Percentiles rank a stretch among this genome's conserved stretches.
phyloP scores from a whole-genome alignment of 1,140 invertebrate genomes.

The Drosophila virilis region DNA sequence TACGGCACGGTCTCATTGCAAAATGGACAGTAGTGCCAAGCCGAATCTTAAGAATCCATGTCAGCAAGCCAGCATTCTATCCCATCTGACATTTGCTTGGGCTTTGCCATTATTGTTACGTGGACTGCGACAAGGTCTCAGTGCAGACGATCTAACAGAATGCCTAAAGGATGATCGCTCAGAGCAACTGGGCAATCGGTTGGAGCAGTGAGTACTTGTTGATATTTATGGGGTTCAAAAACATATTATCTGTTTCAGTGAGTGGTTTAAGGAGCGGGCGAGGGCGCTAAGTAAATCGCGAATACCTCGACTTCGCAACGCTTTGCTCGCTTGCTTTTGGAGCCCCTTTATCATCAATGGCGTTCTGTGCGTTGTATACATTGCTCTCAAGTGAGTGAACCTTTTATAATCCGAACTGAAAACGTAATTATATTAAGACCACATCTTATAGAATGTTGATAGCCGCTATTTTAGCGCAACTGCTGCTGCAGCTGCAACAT shows the following conservation, averaged over 20 bases:
- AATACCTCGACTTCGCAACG: slow-evolving; percentile 84
- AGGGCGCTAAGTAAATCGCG: slow-evolving; percentile 67
- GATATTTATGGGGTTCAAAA: too few species aligned
- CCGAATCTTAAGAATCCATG: slow-evolving; percentile 76
- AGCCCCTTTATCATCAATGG: slow-evolving; percentile 84
- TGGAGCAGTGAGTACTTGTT: slow-evolving; percentile 75
- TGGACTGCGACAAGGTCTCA: slow-evolving; percentile 72
- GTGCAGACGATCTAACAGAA: slow-evolving; percentile 75
- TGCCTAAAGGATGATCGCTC: slow-evolving; percentile 81
- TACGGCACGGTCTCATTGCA: neutral
- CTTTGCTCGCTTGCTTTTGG: slow-evolving; percentile 84
- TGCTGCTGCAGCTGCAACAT: slow-evolving; percentile 79
- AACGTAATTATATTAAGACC: neutral
- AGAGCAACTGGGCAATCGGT: slow-evolving; percentile 72
- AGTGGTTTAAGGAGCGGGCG: slow-evolving; percentile 85
- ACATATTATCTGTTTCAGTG: slow-evolving; percentile 62
- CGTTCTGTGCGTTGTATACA: slow-evolving; percentile 81
- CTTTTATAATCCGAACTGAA: neutral
- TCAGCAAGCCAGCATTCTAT: slow-evolving; percentile 75
- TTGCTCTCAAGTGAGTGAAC: slow-evolving; percentile 83
- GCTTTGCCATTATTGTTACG: slow-evolving; percentile 76
- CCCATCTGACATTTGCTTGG: slow-evolving; percentile 83
- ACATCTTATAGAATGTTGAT: slow-evolving; percentile 80
- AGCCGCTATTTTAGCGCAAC: slow-evolving; percentile 84
- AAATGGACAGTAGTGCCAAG: slow-evolving; percentile 78